Conservation (phyloP, 2,113 vertebrate genomes). For the Petrocephalus microphthalmus region DNA sequence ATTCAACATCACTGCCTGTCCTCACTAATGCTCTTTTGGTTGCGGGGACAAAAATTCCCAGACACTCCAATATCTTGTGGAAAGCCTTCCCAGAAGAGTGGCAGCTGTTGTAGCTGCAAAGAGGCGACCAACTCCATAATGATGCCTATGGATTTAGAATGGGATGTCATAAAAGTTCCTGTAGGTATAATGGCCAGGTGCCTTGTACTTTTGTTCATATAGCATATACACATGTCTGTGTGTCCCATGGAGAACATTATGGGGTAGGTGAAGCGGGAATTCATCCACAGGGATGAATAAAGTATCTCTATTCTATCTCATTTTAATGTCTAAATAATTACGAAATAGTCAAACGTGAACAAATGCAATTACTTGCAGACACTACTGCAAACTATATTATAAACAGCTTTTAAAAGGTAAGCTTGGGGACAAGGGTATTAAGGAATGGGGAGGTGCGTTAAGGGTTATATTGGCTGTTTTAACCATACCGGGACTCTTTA, state of each 20-base stretch:
- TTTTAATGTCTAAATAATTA: neutral
- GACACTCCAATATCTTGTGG: neutral
- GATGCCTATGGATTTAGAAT: neutral
- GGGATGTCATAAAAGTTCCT: neutral
- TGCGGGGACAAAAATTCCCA: neutral
- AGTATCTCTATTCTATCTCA: neutral
- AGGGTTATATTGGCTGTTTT: neutral
- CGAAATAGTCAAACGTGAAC: neutral
- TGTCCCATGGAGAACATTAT: neutral
- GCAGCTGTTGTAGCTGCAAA: neutral
- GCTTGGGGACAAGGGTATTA: neutral
- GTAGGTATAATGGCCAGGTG: neutral
- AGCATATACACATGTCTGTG: neutral
- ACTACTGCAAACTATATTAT: neutral
- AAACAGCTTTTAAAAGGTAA: neutral
- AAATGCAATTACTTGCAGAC: neutral
- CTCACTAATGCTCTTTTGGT: neutral
- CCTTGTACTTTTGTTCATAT: neutral
- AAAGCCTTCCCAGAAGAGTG: neutral
- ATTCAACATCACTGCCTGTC: neutral
- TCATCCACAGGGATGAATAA: neutral
- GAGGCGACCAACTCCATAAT: neutral
- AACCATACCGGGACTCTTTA: neutral
- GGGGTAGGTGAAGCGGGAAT: neutral
- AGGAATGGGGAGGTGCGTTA: neutral